Evolutionary conservation across 2,888 invertebrate species (phyloP).

Genomic region (Sinopyrophorus schimmeli): DNA sequence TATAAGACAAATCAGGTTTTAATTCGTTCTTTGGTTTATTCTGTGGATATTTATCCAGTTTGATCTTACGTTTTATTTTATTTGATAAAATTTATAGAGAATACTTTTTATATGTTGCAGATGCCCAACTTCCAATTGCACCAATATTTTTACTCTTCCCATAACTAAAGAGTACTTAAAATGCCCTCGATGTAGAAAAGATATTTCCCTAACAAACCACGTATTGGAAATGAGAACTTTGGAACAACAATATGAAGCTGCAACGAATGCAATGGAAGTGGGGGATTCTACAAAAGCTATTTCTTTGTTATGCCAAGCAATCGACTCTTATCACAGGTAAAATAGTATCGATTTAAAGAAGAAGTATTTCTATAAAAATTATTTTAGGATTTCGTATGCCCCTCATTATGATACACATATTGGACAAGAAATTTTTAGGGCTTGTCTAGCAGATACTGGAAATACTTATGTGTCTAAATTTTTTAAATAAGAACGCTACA

Average conservation of each 20-base stretch:
- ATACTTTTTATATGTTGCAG: slow-evolving; percentile 45
- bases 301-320: slow-evolving; percentile 58
- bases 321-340: slow-evolving; percentile 63
- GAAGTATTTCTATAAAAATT: background rate
- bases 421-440: slow-evolving; percentile 70
- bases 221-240: slow-evolving; percentile 55
- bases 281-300: slow-evolving; percentile 62
- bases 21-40: too few relatives aligned
- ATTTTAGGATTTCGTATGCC: slow-evolving; percentile 60
- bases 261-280: slow-evolving; percentile 58
- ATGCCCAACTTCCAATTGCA: slow-evolving; percentile 59
- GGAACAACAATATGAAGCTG: slow-evolving; percentile 58
- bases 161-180: slow-evolving; percentile 52
- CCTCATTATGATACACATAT: slow-evolving; percentile 71
- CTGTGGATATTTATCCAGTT: too few relatives aligned
- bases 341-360: slow-evolving; percentile 8
- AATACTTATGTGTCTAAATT: slow-evolving; percentile 57
- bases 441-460: slow-evolving; percentile 65
- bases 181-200: slow-evolving; percentile 60
- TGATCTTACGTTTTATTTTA: too few relatives aligned
- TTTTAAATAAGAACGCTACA: too few relatives aligned
- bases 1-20: too few relatives aligned
- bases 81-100: background rate
- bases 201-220: slow-evolving; percentile 55
- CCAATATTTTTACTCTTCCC: slow-evolving; percentile 56